These are phyloP conservation scores for Ormyrus rosae DNA, from an alignment of 2,888 invertebrate species.

Conservation along the genomic window DNA sequence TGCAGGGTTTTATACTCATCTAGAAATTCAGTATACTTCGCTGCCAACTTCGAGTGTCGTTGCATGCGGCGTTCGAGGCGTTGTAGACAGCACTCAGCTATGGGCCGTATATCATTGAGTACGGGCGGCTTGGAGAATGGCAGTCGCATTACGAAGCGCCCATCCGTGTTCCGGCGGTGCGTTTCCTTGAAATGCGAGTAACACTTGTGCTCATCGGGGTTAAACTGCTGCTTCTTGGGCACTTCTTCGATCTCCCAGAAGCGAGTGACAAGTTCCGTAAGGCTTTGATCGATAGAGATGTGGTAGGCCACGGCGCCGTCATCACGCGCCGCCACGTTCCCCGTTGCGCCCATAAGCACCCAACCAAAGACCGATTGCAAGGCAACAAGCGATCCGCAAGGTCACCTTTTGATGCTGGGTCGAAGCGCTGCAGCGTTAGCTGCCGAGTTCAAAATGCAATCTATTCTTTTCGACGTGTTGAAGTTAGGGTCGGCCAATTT, in stretches of 20 bases:
- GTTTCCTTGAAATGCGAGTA: background rate
- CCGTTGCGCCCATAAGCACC: background rate
- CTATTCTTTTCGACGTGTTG: background rate
- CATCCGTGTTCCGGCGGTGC: background rate
- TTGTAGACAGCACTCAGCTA: background rate
- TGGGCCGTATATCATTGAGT: background rate
- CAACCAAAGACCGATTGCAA: background rate
- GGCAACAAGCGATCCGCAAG: background rate
- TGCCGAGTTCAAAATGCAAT: background rate
- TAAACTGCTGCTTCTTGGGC: background rate
- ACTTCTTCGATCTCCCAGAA: background rate
- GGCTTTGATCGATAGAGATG: background rate
- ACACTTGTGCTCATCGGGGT: background rate
- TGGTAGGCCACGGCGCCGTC: background rate
- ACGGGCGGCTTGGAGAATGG: background rate
- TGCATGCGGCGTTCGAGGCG: background rate
- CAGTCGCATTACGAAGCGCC: background rate
- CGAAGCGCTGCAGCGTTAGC: background rate
- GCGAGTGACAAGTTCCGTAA: no score
- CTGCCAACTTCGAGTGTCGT: background rate
- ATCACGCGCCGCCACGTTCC: no score
- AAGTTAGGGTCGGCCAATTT: background rate
- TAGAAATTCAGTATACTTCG: background rate
- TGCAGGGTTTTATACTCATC: background rate
- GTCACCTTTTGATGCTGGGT: background rate